Percentiles rank a stretch among this genome's conserved stretches.
phyloP scores from a whole-genome alignment of 2,113 vertebrate species.

The Heterocephalus glaber region DNA sequence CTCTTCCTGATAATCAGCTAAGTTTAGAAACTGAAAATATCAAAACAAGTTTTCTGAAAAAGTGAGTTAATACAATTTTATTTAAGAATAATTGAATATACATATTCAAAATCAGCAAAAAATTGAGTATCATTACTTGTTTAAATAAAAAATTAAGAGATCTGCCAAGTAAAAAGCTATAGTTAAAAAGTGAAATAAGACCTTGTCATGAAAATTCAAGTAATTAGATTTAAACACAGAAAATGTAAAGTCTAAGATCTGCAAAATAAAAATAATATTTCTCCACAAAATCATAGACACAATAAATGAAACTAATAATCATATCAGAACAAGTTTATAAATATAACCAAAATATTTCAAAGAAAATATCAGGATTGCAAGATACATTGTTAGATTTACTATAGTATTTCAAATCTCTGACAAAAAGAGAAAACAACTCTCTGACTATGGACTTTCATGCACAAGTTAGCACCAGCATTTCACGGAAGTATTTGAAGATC shows the following conservation, averaged over 20 bases:
- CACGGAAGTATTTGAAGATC: conserved; percentile 18
- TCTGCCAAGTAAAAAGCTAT: not conserved
- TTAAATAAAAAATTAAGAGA: conserved; percentile 8
- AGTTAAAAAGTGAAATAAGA: conserved; percentile 26
- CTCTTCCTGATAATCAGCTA: conserved; percentile 5
- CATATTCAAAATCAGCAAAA: conserved; percentile 19
- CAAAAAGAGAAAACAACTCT: not conserved
- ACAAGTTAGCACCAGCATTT: not conserved
- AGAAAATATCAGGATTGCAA: not conserved
- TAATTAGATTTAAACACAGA: not conserved
- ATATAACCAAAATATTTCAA: conserved; percentile 37
- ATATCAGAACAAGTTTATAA: conserved; percentile 6
- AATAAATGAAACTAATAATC: conserved; percentile 10
- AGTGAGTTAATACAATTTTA: not conserved
- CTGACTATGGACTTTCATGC: not conserved
- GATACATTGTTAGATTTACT: not conserved
- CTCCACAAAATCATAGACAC: not conserved
- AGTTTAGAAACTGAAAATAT: conserved; percentile 41
- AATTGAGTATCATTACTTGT: not conserved
- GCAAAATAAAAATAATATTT: conserved; percentile 37
- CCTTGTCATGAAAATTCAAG: not conserved
- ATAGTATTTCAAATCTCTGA: not conserved
- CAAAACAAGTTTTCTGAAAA: conserved; percentile 8
- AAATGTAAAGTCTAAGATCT: not conserved
- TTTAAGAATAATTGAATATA: not conserved